Conservation (phyloP, 53 echinoderm and acorn worm genomes). For the Paracentrotus lividus region DNA sequence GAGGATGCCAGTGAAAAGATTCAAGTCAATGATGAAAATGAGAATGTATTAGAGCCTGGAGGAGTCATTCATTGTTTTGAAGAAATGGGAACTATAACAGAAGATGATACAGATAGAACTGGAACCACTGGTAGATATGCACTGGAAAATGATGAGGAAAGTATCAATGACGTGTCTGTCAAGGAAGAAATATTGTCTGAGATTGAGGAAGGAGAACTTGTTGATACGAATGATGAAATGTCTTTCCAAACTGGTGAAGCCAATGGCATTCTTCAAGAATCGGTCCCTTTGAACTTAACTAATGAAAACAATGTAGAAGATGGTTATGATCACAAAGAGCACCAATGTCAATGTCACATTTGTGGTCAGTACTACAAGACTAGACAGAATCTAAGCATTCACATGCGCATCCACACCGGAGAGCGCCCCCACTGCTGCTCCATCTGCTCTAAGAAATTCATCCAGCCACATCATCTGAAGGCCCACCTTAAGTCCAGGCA, state of each 20-base stretch:
- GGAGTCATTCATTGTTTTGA: not conserved
- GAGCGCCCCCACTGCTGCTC: slow-evolving; percentile 43
- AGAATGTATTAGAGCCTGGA: not conserved
- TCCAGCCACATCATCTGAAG: slow-evolving; percentile 54
- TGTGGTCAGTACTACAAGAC: slow-evolving; percentile 60
- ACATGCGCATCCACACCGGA: slow-evolving; percentile 54
- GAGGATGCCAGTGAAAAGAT: slow-evolving; percentile 17
- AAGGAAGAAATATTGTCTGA: slow-evolving; percentile 29
- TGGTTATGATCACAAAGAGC: not conserved
- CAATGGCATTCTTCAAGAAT: not conserved
- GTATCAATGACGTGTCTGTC: not conserved
- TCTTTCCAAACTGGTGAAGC: not conserved
- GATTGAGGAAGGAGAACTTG: slow-evolving; percentile 32
- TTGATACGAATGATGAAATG: not conserved
- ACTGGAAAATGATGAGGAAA: slow-evolving; percentile 2
- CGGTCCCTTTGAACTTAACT: slow-evolving; percentile 10
- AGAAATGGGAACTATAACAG: not conserved
- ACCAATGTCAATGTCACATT: slow-evolving; percentile 33
- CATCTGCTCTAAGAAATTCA: slow-evolving; percentile 59
- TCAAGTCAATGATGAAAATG: slow-evolving; percentile 8
- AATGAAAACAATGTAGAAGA: not conserved
- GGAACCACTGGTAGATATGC: not conserved
- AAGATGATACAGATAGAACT: not conserved
- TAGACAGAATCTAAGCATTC: slow-evolving; percentile 27
- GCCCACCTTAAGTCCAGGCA: slow-evolving; percentile 53